phyloP scores from a whole-genome alignment of 2,797 vertebrate genomes.

The Choloepus didactylus region DNA sequence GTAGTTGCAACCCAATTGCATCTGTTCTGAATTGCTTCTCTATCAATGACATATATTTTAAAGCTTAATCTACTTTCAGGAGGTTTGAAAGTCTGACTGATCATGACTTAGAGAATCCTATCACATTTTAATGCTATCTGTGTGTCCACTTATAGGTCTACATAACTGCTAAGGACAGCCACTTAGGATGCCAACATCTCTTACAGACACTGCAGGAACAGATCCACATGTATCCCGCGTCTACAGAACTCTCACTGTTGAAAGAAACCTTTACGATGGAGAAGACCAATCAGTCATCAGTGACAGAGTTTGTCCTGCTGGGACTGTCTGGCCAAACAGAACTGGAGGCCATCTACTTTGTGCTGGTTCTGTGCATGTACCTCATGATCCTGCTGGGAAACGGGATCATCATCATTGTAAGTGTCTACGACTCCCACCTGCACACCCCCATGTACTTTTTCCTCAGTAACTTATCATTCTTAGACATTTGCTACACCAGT shows the following conservation, averaged over 20 bases:
- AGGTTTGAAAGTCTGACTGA: constrained; percentile 29
- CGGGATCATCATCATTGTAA: not conserved
- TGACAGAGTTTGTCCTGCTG: constrained; percentile 69
- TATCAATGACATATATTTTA: not conserved
- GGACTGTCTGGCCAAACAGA: constrained; percentile 68
- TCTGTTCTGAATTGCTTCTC: too few relatives aligned
- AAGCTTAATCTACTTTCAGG: not conserved
- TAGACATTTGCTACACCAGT: constrained; percentile 66
- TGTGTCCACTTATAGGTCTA: constrained; percentile 44
- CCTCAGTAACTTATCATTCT: constrained; percentile 62
- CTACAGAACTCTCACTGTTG: not conserved
- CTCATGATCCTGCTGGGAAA: constrained; percentile 68
- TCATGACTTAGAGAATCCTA: constrained; percentile 41
- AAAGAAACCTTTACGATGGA: constrained; percentile 66
- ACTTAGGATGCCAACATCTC: not conserved
- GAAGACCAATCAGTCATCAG: constrained; percentile 43
- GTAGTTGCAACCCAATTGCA: too few relatives aligned
- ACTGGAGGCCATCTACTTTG: constrained; percentile 71
- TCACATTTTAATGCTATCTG: constrained; percentile 26
- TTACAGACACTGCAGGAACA: not conserved
- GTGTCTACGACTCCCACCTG: not conserved
- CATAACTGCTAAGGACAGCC: constrained; percentile 6
- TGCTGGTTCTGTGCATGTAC: constrained; percentile 67
- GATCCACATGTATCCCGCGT: not conserved
- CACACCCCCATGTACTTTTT: constrained; percentile 15